Evolutionary conservation across 2,113 vertebrate genomes (phyloP).

Genomic region (Heteronetta atricapilla): DNA sequence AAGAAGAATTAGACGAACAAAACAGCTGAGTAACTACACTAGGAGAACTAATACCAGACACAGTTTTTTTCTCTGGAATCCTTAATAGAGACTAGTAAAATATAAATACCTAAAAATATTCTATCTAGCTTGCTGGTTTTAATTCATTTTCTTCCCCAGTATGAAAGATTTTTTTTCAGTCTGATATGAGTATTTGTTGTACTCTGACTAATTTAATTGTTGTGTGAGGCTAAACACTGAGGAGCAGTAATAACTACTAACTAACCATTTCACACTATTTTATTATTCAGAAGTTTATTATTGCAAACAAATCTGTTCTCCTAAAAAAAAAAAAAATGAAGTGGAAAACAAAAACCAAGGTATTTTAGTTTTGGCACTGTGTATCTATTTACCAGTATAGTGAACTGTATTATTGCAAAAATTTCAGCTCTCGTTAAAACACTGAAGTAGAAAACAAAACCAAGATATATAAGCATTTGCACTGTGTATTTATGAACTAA

Average conservation of each 20-base stretch:
- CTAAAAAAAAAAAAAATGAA: not conserved
- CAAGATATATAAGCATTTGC: not conserved
- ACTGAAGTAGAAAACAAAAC: not conserved
- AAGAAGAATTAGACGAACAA: not conserved
- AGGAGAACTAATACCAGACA: not conserved
- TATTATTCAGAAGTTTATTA: not conserved
- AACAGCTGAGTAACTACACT: not conserved
- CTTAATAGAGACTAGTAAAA: not conserved
- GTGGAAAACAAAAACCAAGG: not conserved
- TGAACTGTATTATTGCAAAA: not conserved
- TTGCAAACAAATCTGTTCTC: not conserved
- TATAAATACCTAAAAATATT: not conserved
- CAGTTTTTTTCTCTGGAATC: not conserved
- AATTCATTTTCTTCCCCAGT: not conserved
- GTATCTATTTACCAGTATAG: not conserved
- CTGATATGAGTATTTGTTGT: not conserved
- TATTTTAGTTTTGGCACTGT: not conserved
- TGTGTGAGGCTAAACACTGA: not conserved
- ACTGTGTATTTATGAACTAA: not conserved
- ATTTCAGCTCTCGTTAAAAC: not conserved
- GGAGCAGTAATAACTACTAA: not conserved
- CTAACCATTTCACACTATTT: not conserved
- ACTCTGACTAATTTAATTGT: not conserved
- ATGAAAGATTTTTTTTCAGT: not conserved
- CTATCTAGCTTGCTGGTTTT: not conserved